A percentile compares a stretch with the other conserved stretches of the same genome.
Conservation (phyloP, 35 echinoderm and acorn worm genomes). For the Heliocidaris erythrogramma region DNA sequence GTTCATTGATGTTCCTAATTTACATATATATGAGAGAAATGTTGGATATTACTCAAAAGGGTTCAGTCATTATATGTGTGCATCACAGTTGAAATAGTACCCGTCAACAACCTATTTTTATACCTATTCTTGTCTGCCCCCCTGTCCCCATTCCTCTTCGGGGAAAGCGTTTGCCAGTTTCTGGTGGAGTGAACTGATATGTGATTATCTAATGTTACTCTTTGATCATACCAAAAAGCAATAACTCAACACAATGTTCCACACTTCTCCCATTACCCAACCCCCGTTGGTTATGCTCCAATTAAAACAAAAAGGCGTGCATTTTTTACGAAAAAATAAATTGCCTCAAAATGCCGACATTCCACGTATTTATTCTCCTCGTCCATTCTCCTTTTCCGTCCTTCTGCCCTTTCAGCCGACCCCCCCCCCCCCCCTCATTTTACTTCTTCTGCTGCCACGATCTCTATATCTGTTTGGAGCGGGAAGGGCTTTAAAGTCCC, state of each 20-base stretch:
- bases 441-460: background rate
- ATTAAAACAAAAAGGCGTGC: background rate
- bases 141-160: background rate
- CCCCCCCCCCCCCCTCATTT: background rate
- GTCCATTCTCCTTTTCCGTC: background rate
- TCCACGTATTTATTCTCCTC: background rate
- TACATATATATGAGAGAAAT: too few relatives aligned
- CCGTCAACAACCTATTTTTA: too few relatives aligned
- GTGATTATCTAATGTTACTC: background rate
- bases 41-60: too few relatives aligned
- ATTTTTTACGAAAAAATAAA: background rate
- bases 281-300: background rate
- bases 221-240: background rate
- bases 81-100: too few relatives aligned
- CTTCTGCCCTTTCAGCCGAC: background rate
- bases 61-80: too few relatives aligned
- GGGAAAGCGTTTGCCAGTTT: background rate
- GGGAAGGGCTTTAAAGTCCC: too few relatives aligned
- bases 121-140: too few relatives aligned
- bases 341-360: background rate
- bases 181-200: background rate
- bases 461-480: too few relatives aligned
- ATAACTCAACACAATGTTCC: background rate
- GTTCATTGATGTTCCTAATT: too few relatives aligned
- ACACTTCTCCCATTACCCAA: background rate